A percentile compares a stretch with the other conserved stretches of the same genome.
phyloP scores from a whole-genome alignment of 2,113 vertebrate species.

The Eulemur rufifrons region DNA sequence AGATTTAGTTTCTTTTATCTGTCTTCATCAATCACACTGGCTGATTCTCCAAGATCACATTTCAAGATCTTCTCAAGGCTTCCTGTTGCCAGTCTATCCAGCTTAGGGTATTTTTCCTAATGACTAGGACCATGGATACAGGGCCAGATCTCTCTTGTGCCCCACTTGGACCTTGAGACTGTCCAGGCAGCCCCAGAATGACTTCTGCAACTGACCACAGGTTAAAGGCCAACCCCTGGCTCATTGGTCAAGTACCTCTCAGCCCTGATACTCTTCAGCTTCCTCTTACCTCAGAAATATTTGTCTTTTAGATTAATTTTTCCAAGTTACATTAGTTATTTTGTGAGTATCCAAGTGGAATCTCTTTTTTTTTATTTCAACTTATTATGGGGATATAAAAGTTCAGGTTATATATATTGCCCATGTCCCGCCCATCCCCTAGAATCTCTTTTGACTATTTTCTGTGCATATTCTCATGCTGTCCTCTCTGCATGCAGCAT shows the following conservation, averaged over 20 bases:
- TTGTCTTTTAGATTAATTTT: conserved; percentile 30
- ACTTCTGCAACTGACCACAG: not conserved
- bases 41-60: not conserved
- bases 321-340: not conserved
- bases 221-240: not conserved
- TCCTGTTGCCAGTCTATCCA: not conserved
- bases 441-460: not conserved
- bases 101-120: conserved; percentile 9
- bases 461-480: not conserved
- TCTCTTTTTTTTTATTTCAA: not conserved
- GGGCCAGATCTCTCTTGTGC: not conserved
- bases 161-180: not conserved
- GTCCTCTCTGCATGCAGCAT: not conserved
- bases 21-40: not conserved
- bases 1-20: conserved; percentile 31
- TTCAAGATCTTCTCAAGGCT: not conserved
- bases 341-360: not conserved
- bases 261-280: not conserved
- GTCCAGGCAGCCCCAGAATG: not conserved
- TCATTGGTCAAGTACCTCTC: not conserved
- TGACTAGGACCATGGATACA: not conserved
- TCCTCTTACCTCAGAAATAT: not conserved
- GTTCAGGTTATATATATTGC: too few species aligned
- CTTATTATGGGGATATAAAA: too few species aligned
- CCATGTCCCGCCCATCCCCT: too few species aligned